Conservation (phyloP, 2,113 vertebrate species). For the Sylvilagus bachmani region DNA sequence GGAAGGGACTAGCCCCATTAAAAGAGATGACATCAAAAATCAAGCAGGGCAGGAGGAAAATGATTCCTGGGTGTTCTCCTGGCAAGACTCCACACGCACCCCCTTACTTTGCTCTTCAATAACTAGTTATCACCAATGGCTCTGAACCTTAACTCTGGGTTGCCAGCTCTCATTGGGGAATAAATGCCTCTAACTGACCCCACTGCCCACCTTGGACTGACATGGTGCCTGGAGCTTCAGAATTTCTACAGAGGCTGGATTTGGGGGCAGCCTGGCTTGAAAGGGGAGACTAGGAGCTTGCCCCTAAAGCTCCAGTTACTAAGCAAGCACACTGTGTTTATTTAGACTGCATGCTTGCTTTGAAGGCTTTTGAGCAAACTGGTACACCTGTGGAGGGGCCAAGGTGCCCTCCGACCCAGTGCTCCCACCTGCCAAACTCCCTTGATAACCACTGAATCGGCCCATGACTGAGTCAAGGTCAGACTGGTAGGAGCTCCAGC, state of each 20-base stretch:
- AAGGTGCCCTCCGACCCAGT: not conserved
- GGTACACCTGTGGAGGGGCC: not conserved
- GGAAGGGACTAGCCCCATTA: not conserved
- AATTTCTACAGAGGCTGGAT: not conserved
- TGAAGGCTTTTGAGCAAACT: not conserved
- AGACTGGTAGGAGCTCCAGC: not conserved
- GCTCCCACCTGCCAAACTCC: not conserved
- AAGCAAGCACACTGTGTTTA: constrained; percentile 20
- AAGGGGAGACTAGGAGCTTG: not conserved
- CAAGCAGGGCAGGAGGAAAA: constrained; percentile 6
- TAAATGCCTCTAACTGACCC: not conserved
- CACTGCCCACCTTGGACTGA: not conserved
- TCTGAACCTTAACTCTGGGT: not conserved
- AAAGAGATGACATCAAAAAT: constrained; percentile 1
- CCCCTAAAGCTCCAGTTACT: constrained; percentile 41
- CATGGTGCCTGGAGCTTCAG: not conserved
- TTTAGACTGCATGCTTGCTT: not conserved
- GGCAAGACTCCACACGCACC: not conserved
- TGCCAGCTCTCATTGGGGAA: not conserved
- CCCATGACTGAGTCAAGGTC: not conserved
- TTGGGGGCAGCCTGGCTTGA: not conserved
- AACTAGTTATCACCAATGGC: not conserved
- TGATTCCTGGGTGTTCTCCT: not conserved
- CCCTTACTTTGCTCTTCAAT: not conserved
- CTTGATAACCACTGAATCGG: not conserved